These are phyloP conservation scores for Hypomecis punctinalis DNA, from an alignment of 2,888 invertebrate genomes.

Conservation along the genomic window DNA sequence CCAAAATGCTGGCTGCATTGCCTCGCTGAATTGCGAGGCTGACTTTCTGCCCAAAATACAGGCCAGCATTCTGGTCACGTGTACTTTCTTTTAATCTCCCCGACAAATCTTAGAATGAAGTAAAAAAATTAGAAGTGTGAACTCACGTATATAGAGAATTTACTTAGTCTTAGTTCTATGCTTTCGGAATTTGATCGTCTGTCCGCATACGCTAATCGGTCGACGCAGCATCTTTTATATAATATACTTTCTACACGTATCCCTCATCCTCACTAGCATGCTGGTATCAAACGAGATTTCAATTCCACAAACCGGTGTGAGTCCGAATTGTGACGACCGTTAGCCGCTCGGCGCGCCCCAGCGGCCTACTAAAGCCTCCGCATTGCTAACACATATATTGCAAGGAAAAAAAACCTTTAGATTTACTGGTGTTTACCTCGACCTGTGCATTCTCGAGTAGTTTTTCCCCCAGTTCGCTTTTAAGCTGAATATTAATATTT, in stretches of 20 bases:
- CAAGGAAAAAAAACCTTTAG: constrained; percentile 21
- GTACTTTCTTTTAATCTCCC: too few species aligned
- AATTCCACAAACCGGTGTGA: constrained; percentile 35
- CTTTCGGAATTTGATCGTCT: too few species aligned
- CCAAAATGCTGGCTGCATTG: too few species aligned
- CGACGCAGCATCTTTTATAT: constrained; percentile 5
- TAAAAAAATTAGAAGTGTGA: too few species aligned
- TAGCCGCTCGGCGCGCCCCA: constrained; percentile 57
- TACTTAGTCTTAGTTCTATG: too few species aligned
- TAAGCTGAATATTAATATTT: constrained; percentile 1
- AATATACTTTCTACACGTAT: constrained; percentile 4
- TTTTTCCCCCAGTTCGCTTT: neutral
- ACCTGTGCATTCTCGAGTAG: constrained; percentile 24
- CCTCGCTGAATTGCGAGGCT: too few species aligned
- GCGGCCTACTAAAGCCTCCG: constrained; percentile 41
- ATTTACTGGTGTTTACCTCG: constrained; percentile 26
- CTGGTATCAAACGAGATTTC: constrained; percentile 28
- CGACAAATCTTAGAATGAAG: too few species aligned
- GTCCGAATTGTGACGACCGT: constrained; percentile 68
- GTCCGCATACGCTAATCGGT: neutral
- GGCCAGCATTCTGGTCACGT: too few species aligned
- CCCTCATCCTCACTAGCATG: constrained; percentile 3
- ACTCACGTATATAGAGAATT: too few species aligned
- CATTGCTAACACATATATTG: constrained; percentile 22
- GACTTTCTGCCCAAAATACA: too few species aligned